Conservation (phyloP, 1,140 invertebrate species). For the Euschistus heros region DNA sequence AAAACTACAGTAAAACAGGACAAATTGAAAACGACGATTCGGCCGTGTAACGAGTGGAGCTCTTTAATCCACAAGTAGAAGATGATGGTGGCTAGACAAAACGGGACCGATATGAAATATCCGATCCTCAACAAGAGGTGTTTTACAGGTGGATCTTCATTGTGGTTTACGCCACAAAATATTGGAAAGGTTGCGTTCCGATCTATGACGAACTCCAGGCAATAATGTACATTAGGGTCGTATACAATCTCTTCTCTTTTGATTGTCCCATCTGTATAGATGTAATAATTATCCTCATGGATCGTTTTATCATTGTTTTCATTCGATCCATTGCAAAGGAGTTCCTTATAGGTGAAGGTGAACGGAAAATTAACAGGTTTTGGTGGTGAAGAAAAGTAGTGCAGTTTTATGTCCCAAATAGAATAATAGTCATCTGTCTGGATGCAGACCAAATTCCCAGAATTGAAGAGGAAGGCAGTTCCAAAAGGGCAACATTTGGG, state of each 20-base stretch:
- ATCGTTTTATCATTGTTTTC: background rate
- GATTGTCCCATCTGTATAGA: background rate
- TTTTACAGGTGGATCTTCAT: background rate
- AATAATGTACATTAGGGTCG: background rate
- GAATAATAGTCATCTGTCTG: background rate
- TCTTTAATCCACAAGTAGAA: constrained; percentile 61
- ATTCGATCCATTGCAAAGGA: background rate
- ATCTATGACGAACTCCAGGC: background rate
- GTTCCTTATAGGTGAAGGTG: background rate
- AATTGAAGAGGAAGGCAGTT: background rate
- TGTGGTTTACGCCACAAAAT: background rate
- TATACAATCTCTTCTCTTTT: background rate
- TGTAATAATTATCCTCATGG: background rate
- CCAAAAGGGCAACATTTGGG: background rate
- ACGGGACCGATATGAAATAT: constrained; percentile 31
- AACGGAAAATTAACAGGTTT: background rate
- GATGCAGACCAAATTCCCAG: background rate
- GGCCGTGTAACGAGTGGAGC: constrained; percentile 57
- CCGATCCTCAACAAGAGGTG: background rate
- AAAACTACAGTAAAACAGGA: background rate
- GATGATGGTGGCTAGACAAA: constrained; percentile 54
- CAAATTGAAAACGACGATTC: constrained; percentile 61
- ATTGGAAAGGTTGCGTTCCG: background rate
- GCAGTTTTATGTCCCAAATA: background rate
- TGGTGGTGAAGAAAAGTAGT: background rate